Conservation (phyloP, 2,113 vertebrate genomes). For the Pao palembangensis region DNA sequence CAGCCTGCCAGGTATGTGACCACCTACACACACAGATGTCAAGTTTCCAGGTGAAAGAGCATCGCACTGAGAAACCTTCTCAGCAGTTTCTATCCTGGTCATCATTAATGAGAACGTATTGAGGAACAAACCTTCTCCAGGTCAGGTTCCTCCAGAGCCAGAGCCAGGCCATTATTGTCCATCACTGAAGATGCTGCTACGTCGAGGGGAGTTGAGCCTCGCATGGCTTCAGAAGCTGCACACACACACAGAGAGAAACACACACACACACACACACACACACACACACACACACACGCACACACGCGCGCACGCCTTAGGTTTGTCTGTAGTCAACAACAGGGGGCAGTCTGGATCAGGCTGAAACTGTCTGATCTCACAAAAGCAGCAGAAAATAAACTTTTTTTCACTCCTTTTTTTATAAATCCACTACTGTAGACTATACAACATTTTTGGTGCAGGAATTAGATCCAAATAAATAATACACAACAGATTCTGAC, state of each 20-base stretch:
- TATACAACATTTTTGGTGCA: not conserved
- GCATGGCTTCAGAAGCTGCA: constrained; percentile 92
- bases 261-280: constrained; percentile 22
- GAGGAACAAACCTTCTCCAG: constrained; percentile 85
- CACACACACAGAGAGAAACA: constrained; percentile 5
- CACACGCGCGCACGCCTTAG: constrained; percentile 6
- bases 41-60: not conserved
- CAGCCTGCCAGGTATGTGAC: constrained; percentile 94
- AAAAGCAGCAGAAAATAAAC: not conserved
- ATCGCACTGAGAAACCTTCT: too few species aligned
- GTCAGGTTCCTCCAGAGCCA: constrained; percentile 92
- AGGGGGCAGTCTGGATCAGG: constrained; percentile 60
- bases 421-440: not conserved
- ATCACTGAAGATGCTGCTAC: constrained; percentile 97
- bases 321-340: constrained; percentile 39
- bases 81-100: too few species aligned
- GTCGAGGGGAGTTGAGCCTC: constrained; percentile 93
- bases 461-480: too few species aligned
- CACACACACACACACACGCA: not conserved
- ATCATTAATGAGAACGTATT: not conserved
- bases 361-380: not conserved
- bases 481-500: too few species aligned
- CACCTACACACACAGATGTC: constrained; percentile 76
- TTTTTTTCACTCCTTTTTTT: not conserved
- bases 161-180: constrained; percentile 95